Base-by-base conservation (phyloP, 2,888 invertebrate genomes). In the Troides aeacus region DNA sequence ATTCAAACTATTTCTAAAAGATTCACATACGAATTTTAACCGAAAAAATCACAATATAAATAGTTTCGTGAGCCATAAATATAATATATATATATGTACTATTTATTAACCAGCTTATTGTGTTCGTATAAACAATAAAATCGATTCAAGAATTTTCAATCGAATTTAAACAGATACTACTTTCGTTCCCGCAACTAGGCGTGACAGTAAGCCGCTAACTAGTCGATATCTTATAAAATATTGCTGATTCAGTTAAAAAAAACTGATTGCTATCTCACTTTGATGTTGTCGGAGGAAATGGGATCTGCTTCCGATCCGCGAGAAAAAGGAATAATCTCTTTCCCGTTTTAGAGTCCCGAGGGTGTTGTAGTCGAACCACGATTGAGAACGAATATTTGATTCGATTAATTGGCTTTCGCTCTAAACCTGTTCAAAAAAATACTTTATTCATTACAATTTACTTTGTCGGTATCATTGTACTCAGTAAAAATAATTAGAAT, bases 251-350 rank as follows among this genome's bases (percentile, higher is more conserved):
- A 75, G 86, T 90, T 90, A 91, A 90, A 69, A 69, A 89, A 91
- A 90, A 86, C 85, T 88, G 89, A 90, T 90, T 86, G 89, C 88
- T 88, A 89, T 89, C 89, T 86, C 87, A 90, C 92, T 92, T 92
- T 91, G 92, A 92, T 92, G 92, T 91, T 89, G 90, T 90, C 89
- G 84, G 82, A 88, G 92, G 92, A 92, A 92, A 92, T 92, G 88
- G 89, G 91, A 90, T 92, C 90, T 87, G 89, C 86, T 89, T 90
- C 90, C 89, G 88, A 92, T 89, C 86, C 84, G 84, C 85, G 86
- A 85, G 87, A 85, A 90, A 89, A 88, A 85, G 84, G 86, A 90
- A 89, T 90, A 90, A 92, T 89, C 89, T 89, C 81, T 82, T 85
- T 84, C 83, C 82, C 85, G 81, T 79, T 84, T 86, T 84, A 82